Percentiles rank a stretch among this genome's conserved stretches.
phyloP scores from a whole-genome alignment of 1,140 invertebrate species.

The Pseudomyrmex gracilis region DNA sequence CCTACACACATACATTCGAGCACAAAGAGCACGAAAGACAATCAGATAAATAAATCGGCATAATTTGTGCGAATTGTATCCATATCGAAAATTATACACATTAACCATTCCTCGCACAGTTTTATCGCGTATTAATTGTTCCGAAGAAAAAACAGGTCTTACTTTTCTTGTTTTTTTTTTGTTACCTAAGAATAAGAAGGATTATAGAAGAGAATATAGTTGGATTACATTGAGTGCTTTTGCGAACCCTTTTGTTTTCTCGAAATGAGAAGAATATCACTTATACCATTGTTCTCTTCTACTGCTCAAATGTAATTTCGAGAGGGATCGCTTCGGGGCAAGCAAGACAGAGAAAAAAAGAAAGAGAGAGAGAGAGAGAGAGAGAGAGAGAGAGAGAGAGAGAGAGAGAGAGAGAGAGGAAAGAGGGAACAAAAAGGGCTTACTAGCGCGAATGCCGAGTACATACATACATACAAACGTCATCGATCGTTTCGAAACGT shows the following conservation, averaged over 20 bases:
- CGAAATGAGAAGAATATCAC: constrained; percentile 10
- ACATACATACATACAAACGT: background rate
- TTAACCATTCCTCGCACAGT: too few species aligned
- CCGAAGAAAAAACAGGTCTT: background rate
- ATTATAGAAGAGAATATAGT: too few species aligned
- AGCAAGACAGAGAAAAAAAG: too few species aligned
- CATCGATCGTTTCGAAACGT: constrained; percentile 43
- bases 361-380: too few species aligned
- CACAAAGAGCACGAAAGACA: background rate
- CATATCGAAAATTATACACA: too few species aligned
- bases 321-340: background rate
- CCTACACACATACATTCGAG: background rate
- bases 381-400: too few species aligned
- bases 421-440: background rate
- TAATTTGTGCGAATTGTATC: too few species aligned
- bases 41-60: background rate
- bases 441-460: background rate
- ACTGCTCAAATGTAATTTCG: constrained; percentile 21
- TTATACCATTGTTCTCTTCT: background rate
- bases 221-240: constrained; percentile 17
- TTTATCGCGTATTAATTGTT: too few species aligned
- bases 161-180: background rate
- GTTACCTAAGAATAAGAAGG: background rate
- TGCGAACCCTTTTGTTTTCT: constrained; percentile 21
- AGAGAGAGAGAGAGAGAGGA: too few species aligned